Base-by-base conservation (phyloP, 2,797 vertebrate species). In the Synaphobranchus kaupii region DNA sequence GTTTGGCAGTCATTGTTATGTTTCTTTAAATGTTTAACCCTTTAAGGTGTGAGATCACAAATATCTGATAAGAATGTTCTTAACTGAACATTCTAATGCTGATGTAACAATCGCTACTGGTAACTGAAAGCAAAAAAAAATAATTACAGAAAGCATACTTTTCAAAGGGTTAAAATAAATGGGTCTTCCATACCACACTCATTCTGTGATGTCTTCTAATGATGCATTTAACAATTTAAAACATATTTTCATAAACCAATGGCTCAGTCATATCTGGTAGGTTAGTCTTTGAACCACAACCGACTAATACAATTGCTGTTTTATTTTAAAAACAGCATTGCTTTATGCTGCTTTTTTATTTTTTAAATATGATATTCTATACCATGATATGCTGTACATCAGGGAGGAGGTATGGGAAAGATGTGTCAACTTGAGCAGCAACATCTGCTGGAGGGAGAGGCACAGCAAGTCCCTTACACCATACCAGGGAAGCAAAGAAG, bases 401-500 rank as follows among this genome's bases (percentile, higher is more conserved):
- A 71, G 39, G 20, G 25, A 85, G 12, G 25, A 56, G 80, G 31
- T 20, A n/a, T 20, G 34, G 25, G 13, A 85, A 28, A 52, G 73
- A 48, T 15, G 60, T 28, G 15, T 6, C 52, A 71, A 34, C 50
- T 17, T 5, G n/a, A 68, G 63, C 84, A 83, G 80, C 83, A 58
- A 85, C 81, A 63, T 78, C 54, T 84, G 44, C 34, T 48, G 8
- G 15, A 48, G 17, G 58, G 73, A 84, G 47, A 8, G n/a, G 31
- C 63, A 47, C 39, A 80, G 31, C 58, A 25, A 34, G 80, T 54
- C 85, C 66, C 39, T 25, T 71, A 80, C 60, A 80, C 48, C 58
- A 47, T 54, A 60, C 83, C 47, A 71, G 80, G 48, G 48, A 17
- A 48, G 63, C 81, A 86, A 85, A 84, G 84, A 88, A 86, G 81